Evolutionary conservation across 2,888 invertebrate genomes (phyloP), one percentile per base, ranked within the genome.

Genomic region (Harpalus rubripes): DNA sequence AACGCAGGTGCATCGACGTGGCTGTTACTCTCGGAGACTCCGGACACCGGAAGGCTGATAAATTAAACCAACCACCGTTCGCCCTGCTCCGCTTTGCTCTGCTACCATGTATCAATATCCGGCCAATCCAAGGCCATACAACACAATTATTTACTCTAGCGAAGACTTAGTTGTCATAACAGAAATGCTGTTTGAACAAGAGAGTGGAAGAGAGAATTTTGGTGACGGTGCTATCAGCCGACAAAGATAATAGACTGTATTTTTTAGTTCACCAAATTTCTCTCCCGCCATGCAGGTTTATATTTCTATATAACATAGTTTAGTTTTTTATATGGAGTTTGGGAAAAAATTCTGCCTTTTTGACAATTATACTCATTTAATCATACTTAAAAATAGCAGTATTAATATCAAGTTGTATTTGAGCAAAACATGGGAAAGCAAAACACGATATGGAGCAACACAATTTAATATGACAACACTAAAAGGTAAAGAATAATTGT

Each of bases 1-100:
- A 68, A 32, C 63, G 88, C 90, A 90, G 90, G 90, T 90, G 90
- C 89, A 89, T 88, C 89, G 89, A 88, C 82, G 72, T 59, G 32
- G 88, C 89, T 89, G 87, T 89, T 89, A 89, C 86, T 87, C 58
- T 32, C 68, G 68, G 63, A 10, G 32, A 32, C 32, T 63, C 63
- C 63, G 63, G 63, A 63, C 63, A 8, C 63, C 63, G 63, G 63
- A 26, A 32, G 32, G 58, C 72, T 82, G 82, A 82, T 82, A 82
- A 82, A 82, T 82, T 72, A 82, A 82, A 74, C 58, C 72, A 16
- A n/a, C 61, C 18, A 18, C 16, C 41, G 18, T 68, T 15, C 44
- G 7, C 44, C 5, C 5, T 32, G 32, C 5, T 32, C 32, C 22
- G 22, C 22, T 22, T 22, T 32, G 32, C 32, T 32, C 32, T 1